These are phyloP conservation scores for Harpagifer antarcticus DNA, from an alignment of 2,797 vertebrate genomes.

Conservation along the genomic window DNA sequence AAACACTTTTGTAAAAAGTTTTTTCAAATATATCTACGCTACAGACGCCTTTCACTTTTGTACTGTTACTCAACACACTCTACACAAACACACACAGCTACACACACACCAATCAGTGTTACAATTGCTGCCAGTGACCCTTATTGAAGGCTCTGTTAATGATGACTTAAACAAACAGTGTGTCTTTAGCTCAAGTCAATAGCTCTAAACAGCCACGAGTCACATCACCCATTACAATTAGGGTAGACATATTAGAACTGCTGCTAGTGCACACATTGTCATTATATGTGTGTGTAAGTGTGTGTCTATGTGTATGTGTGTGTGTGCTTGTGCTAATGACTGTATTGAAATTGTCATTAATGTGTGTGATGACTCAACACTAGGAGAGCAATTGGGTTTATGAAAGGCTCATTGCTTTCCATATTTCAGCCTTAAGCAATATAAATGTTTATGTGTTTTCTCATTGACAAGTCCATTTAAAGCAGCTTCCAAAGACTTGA, in stretches of 20 bases:
- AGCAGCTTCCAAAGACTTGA: conserved; percentile 59
- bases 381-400: conserved; percentile 68
- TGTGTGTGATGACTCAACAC: conserved; percentile 74
- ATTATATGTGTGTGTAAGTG: background rate
- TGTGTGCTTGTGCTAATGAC: conserved; percentile 66
- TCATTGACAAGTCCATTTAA: conserved; percentile 76
- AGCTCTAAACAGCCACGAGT: conserved; percentile 64
- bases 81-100: conserved; percentile 23
- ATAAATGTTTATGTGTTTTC: conserved; percentile 76
- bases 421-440: conserved; percentile 81
- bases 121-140: conserved; percentile 49
- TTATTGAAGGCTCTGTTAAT: conserved; percentile 67
- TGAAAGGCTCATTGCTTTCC: conserved; percentile 77
- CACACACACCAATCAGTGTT: conserved; percentile 36
- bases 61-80: conserved; percentile 12
- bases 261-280: conserved; percentile 36
- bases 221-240: conserved; percentile 68
- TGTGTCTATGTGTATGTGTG: conserved; percentile 6
- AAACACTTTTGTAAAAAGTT: background rate
- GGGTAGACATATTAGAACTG: conserved; percentile 63
- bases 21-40: background rate
- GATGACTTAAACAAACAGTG: conserved; percentile 71
- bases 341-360: conserved; percentile 82
- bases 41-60: background rate
- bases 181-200: conserved; percentile 66